Evolutionary conservation across 2,113 vertebrate genomes (phyloP).

Genomic region (Neoarius graeffei): DNA sequence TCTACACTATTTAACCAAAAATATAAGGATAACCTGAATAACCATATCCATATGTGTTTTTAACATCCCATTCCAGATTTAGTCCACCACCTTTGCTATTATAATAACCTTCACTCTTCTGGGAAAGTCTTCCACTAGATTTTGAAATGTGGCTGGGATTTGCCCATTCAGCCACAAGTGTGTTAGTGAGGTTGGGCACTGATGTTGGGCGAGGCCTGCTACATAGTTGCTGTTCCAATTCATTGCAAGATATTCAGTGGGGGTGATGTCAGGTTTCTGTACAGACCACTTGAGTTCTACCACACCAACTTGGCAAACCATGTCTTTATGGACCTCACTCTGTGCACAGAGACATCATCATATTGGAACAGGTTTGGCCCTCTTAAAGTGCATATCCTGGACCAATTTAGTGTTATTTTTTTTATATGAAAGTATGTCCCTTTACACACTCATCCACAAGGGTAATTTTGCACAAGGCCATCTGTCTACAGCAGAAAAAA

Average conservation of each 20-base stretch:
- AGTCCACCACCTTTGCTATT: not conserved
- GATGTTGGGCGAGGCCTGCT: not conserved
- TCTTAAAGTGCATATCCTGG: too few relatives aligned
- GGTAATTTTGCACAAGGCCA: too few relatives aligned
- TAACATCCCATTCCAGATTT: not conserved
- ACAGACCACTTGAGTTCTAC: not conserved
- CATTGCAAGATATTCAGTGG: not conserved
- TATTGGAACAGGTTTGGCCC: too few relatives aligned
- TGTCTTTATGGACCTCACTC: not conserved
- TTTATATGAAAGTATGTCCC: too few relatives aligned
- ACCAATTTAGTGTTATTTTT: too few relatives aligned
- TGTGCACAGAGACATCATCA: too few relatives aligned
- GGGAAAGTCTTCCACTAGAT: not conserved
- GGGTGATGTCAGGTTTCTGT: not conserved
- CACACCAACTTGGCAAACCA: not conserved
- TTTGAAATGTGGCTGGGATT: not conserved
- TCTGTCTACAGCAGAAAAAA: too few relatives aligned
- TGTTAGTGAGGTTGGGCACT: not conserved
- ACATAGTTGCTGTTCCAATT: not conserved
- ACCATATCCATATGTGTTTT: not conserved
- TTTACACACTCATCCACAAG: too few relatives aligned
- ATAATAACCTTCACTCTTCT: not conserved
- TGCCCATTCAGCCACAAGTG: not conserved
- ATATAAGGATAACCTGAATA: not conserved
- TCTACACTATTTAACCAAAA: not conserved